Evolutionary conservation across 2,113 vertebrate genomes (phyloP).

Genomic region (Campylomormyrus tamandua): DNA sequence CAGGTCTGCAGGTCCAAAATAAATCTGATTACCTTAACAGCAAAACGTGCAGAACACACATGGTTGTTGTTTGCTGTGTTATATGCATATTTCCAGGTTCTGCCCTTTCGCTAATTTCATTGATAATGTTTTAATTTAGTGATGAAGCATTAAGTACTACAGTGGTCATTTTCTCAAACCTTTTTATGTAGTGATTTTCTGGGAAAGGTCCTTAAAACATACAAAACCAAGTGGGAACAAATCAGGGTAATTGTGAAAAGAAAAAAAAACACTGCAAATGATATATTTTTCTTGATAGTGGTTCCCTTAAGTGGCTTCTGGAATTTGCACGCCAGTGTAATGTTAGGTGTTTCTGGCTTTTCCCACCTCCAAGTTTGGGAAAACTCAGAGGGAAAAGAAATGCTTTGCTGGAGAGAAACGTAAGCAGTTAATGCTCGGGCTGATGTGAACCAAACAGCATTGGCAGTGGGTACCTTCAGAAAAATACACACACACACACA

Average conservation of each 20-base stretch:
- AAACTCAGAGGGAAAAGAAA: background rate
- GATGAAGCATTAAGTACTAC: background rate
- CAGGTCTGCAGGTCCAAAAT: background rate
- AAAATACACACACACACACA: background rate
- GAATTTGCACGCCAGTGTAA: background rate
- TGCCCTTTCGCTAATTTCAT: background rate
- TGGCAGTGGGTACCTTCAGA: background rate
- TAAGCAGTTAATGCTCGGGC: background rate
- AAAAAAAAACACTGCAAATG: background rate
- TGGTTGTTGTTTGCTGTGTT: background rate
- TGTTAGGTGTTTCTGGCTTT: background rate
- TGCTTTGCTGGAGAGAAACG: background rate
- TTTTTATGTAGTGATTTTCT: background rate
- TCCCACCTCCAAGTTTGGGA: slow-evolving; percentile 5
- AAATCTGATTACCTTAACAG: background rate
- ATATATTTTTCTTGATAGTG: background rate
- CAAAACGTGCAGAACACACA: background rate
- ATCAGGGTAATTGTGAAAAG: background rate
- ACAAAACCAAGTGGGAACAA: background rate
- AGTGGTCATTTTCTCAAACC: background rate
- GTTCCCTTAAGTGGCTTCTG: background rate
- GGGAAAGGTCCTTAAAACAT: background rate
- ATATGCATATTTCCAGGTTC: background rate
- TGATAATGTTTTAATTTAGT: background rate
- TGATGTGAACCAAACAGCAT: background rate